A percentile compares a stretch with the other conserved stretches of the same genome.
Conservation (phyloP, 2,888 invertebrate genomes). For the Phoenoteleia sp. region DNA sequence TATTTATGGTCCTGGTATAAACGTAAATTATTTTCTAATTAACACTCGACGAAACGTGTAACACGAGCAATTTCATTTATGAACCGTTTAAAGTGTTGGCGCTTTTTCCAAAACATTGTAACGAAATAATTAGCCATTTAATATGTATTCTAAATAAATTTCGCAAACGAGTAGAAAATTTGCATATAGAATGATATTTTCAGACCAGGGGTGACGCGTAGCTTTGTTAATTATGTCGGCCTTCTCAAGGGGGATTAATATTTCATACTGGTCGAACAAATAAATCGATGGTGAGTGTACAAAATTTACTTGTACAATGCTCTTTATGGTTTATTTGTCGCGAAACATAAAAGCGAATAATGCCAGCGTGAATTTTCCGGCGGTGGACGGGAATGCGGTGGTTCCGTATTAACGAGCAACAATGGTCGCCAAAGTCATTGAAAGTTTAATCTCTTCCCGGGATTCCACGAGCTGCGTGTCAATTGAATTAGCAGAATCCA, state of each 20-base stretch:
- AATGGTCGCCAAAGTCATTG: slow-evolving; percentile 26
- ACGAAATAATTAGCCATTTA: slow-evolving; percentile 46
- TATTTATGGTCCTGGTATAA: neutral
- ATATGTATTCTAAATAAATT: slow-evolving; percentile 45
- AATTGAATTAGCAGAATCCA: slow-evolving; percentile 30
- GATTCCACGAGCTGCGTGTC: slow-evolving; percentile 17
- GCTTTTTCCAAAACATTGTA: slow-evolving; percentile 23
- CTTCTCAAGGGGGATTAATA: slow-evolving; percentile 59
- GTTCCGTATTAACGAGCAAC: slow-evolving; percentile 22
- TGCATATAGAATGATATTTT: slow-evolving; percentile 61
- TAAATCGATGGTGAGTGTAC: slow-evolving; percentile 50
- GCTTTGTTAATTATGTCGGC: slow-evolving; percentile 50
- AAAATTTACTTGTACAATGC: slow-evolving; percentile 24
- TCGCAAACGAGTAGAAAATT: slow-evolving; percentile 23
- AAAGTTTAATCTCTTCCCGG: slow-evolving; percentile 37
- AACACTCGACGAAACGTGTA: slow-evolving; percentile 5
- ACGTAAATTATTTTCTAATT: slow-evolving; percentile 42
- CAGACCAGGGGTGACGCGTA: neutral
- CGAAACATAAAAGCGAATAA: slow-evolving; percentile 34
- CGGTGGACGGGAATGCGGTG: neutral
- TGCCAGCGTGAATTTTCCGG: neutral
- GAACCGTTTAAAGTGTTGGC: neutral
- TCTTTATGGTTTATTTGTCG: slow-evolving; percentile 46
- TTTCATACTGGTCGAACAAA: slow-evolving; percentile 48
- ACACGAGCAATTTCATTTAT: slow-evolving; percentile 33